phyloP scores from a whole-genome alignment of 1,140 invertebrate species.

The Bombyx mori region DNA sequence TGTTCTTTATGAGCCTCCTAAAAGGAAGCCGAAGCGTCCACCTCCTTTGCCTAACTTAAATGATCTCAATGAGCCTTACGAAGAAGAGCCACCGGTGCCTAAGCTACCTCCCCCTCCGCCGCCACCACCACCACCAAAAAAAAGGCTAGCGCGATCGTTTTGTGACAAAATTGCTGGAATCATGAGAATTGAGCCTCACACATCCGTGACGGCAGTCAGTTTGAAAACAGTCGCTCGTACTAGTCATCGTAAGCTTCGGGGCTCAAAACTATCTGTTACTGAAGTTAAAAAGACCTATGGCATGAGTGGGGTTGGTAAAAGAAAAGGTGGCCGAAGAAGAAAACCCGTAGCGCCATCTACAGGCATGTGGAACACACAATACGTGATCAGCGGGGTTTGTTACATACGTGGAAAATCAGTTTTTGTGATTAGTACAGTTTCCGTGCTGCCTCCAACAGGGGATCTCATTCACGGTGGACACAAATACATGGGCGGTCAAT shows the following conservation, averaged over 20 bases:
- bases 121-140: conserved; percentile 47
- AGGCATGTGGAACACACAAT: conserved; percentile 43
- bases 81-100: conserved; percentile 38
- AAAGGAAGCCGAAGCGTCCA: conserved; percentile 25
- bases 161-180: conserved; percentile 50
- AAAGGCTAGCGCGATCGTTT: conserved; percentile 29
- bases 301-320: conserved; percentile 23
- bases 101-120: conserved; percentile 38
- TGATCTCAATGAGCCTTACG: conserved; percentile 44
- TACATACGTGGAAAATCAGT: conserved; percentile 31
- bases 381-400: conserved; percentile 44
- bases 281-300: conserved; percentile 46
- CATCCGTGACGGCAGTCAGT: conserved; percentile 28
- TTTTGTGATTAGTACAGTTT: conserved; percentile 38
- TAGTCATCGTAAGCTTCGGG: conserved; percentile 20
- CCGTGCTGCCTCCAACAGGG: conserved; percentile 36
- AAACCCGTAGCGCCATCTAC: conserved; percentile 40
- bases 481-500: conserved; percentile 24
- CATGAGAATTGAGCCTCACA: conserved; percentile 30
- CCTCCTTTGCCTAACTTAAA: conserved; percentile 46
- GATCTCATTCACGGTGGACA: conserved; percentile 52
- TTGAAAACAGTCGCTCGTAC: conserved; percentile 30
- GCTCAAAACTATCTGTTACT: conserved; percentile 32
- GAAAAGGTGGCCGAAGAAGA: conserved; percentile 22
- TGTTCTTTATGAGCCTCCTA: conserved; percentile 29